Base-by-base conservation (phyloP, 1,140 invertebrate species). In the Rhysida immarginata region DNA sequence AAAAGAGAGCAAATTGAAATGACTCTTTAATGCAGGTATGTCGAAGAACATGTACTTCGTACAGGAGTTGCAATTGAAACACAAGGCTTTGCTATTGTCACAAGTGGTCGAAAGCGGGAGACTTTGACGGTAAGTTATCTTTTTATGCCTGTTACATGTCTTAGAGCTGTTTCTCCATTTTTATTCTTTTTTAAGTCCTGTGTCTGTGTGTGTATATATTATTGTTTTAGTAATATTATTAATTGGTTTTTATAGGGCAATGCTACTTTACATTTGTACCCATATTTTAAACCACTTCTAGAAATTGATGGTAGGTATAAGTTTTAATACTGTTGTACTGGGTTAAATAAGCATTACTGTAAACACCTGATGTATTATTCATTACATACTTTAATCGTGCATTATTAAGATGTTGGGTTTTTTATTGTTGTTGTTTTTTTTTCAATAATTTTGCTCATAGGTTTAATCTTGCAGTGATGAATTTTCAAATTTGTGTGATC, bases 1-100 rank as follows among this genome's bases (percentile, higher is more conserved):
- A n/a, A n/a, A n/a, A n/a, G n/a, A n/a, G n/a, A n/a, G n/a, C n/a
- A n/a, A n/a, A n/a, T n/a, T n/a, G n/a, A n/a, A n/a, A n/a, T n/a
- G n/a, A n/a, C n/a, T n/a, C n/a, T 41, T 8, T 48, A 13, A 21
- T 48, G 21, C 59, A 78, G 77, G 77, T 80, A 80, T 62, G 71
- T 80, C 55, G 78, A 78, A 61, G 77, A 79, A 63, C 73, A 78
- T 66, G 72, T 80, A 13, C 75, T 78, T 59, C 73, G 71, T 60
- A 79, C 78, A 23, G 78, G 78, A 29, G 78, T 80, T 53, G 78
- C 78, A 13, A 80, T 80, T 63, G 78, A 80, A 64, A 80, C 78
- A 2, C 77, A 79, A 62, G 78, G 77, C 2, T 79, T 79, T 61
- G 71, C 72, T 24, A 71, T 80, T 59, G 71, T 80, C 23, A 78